Percentiles rank a stretch among this genome's conserved stretches.
These are phyloP conservation scores for Drosophila truncata DNA, from an alignment of 1,140 invertebrate genomes.

Conservation along the genomic window DNA sequence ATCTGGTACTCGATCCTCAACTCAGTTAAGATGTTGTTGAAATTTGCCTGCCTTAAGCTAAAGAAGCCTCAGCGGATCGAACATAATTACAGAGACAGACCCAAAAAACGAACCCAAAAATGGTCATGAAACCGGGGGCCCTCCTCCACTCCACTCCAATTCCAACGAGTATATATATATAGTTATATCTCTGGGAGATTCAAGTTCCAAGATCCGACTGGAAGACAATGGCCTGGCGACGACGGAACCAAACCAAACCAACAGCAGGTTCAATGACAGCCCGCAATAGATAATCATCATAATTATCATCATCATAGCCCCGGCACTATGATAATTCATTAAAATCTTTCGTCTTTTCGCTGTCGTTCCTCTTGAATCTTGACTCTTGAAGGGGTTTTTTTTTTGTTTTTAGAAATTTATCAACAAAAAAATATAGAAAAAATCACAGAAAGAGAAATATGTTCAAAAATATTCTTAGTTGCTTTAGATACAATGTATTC, in stretches of 20 bases:
- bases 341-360: constrained; percentile 31
- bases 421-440: not conserved
- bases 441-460: not conserved
- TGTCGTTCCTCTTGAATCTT: constrained; percentile 23
- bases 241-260: too few species aligned
- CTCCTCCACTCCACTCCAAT: constrained; percentile 25
- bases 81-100: constrained; percentile 44
- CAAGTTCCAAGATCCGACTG: constrained; percentile 16
- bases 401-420: not conserved
- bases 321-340: constrained; percentile 50
- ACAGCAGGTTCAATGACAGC: constrained; percentile 53
- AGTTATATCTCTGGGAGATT: constrained; percentile 8
- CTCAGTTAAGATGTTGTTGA: constrained; percentile 74
- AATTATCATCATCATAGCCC: constrained; percentile 12
- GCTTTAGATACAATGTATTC: too few species aligned
- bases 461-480: not conserved
- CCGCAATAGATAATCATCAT: constrained; percentile 53
- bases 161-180: constrained; percentile 15
- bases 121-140: constrained; percentile 18
- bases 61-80: constrained; percentile 18
- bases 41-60: constrained; percentile 52
- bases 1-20: not conserved
- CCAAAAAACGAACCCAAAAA: constrained; percentile 13
- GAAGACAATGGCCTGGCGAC: constrained; percentile 34
- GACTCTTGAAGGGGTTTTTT: constrained; percentile 3